Evolutionary conservation across 2,797 vertebrate species (phyloP).

Genomic region (Oreochromis mossambicus): DNA sequence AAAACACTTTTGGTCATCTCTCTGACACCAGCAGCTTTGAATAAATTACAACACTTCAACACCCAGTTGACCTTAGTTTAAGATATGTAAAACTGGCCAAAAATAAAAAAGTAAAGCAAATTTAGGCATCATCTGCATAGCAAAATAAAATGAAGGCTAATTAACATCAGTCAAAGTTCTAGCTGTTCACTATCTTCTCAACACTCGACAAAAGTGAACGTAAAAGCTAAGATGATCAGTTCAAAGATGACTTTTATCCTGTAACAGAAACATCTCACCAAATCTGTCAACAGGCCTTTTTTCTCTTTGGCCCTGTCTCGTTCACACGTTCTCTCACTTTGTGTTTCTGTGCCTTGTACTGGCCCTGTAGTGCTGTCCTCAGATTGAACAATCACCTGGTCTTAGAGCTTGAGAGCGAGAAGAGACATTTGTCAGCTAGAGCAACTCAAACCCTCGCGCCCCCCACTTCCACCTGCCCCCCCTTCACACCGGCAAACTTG

Average conservation of each 20-base stretch:
- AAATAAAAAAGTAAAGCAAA: neutral
- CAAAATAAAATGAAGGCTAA: neutral
- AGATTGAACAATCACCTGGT: constrained; percentile 58
- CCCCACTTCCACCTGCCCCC: constrained; percentile 16
- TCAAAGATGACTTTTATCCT: neutral
- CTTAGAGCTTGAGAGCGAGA: constrained; percentile 22
- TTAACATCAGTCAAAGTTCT: neutral
- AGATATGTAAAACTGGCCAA: neutral
- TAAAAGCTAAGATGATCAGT: neutral
- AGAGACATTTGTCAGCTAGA: constrained; percentile 36
- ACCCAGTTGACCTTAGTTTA: neutral
- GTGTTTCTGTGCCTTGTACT: constrained; percentile 10
- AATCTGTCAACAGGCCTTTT: neutral
- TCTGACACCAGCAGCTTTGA: neutral
- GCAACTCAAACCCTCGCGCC: neutral
- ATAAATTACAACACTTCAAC: neutral
- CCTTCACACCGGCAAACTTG: constrained; percentile 13
- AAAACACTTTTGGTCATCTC: neutral
- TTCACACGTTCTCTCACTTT: neutral
- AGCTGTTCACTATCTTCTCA: neutral
- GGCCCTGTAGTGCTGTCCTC: neutral
- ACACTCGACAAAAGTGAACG: neutral
- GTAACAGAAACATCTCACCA: neutral
- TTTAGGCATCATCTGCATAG: neutral
- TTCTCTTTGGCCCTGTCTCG: neutral